Conservation (phyloP, 2,797 vertebrate species). For the Pogoniulus pusillus region DNA sequence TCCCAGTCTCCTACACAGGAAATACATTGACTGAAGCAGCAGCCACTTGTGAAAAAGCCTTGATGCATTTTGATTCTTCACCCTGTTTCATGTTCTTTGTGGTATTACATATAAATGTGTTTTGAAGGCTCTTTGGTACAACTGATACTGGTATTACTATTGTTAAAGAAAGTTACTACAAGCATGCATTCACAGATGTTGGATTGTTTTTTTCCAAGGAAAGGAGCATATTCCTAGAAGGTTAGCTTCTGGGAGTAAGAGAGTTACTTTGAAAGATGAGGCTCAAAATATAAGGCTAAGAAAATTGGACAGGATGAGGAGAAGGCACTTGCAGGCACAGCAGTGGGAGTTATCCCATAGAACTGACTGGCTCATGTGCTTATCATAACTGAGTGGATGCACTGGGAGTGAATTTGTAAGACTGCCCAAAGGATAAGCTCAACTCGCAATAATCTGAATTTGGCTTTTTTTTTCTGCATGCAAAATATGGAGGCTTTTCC, state of each 20-base stretch:
- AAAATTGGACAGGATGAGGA: neutral
- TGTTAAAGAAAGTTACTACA: neutral
- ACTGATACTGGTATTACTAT: neutral
- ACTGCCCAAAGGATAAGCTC: neutral
- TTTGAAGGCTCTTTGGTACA: neutral
- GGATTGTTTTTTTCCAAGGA: neutral
- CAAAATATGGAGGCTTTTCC: neutral
- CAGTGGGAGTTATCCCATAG: neutral
- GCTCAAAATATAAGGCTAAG: neutral
- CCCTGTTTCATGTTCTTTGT: neutral
- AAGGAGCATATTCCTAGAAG: neutral
- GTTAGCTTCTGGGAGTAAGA: neutral
- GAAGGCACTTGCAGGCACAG: neutral
- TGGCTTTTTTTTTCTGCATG: neutral
- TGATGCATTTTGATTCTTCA: neutral
- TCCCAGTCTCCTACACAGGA: neutral
- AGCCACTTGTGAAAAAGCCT: neutral
- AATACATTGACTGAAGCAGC: neutral
- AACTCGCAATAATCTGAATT: neutral
- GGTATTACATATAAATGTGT: neutral
- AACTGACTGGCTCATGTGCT: neutral
- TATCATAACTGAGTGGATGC: accelerated
- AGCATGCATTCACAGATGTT: accelerated
- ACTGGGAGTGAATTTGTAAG: neutral
- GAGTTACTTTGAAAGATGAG: neutral